Percentiles rank a stretch among this genome's conserved stretches.
These are phyloP conservation scores for Varanus komodoensis DNA, from an alignment of 2,113 vertebrate species.

Conservation along the genomic window DNA sequence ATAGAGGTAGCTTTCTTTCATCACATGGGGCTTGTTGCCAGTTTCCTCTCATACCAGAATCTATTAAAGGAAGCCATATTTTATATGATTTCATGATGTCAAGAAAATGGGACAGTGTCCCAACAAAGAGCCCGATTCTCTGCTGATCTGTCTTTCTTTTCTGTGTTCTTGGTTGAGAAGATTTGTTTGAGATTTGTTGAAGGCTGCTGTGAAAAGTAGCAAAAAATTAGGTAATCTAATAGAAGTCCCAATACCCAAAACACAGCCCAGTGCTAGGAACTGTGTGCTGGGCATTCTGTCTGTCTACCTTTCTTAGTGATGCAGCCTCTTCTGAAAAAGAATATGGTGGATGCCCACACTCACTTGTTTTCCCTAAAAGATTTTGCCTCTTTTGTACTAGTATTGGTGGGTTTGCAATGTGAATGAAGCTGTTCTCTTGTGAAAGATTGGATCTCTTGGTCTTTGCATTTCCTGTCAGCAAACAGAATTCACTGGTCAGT, in stretches of 20 bases:
- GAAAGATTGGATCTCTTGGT: background rate
- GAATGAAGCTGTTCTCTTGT: background rate
- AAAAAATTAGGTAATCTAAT: background rate
- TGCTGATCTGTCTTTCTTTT: background rate
- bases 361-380: background rate
- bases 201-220: background rate
- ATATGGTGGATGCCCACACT: background rate
- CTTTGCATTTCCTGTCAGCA: no score
- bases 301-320: background rate
- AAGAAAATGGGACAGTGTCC: background rate
- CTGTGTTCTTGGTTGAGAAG: background rate
- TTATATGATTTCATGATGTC: background rate
- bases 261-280: background rate
- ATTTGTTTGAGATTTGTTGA: background rate
- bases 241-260: background rate
- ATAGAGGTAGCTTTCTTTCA: background rate
- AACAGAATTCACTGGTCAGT: no score
- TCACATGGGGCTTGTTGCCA: background rate
- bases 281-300: background rate
- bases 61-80: constrained; percentile 9
- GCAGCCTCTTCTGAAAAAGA: background rate
- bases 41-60: background rate
- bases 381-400: background rate
- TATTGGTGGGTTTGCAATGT: background rate
- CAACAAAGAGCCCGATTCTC: background rate